Base-by-base conservation (phyloP, 2,797 vertebrate genomes). In the Ctenopoma kingsleyae region DNA sequence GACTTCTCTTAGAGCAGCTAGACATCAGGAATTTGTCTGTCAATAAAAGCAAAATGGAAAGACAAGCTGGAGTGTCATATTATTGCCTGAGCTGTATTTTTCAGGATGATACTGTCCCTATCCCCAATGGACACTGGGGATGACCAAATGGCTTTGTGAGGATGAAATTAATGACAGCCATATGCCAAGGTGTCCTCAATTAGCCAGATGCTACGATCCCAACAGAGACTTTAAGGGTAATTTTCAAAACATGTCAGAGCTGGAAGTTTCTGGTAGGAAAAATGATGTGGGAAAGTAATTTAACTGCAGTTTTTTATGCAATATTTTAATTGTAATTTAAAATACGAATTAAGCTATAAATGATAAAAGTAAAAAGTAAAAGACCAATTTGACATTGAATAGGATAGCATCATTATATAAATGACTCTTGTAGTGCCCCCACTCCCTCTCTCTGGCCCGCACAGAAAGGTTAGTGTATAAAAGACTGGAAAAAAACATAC, bases 201-300 rank as follows among this genome's bases (percentile, higher is more conserved):
- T 74, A 78, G 59, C 66, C 78, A 87, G 82, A 76, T 80, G 53
- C 52, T 70, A 7, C 0, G 32, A 60, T 77, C 58, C 67, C 65
- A 60, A 32, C 15, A 43, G 47, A 69, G 65, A 71, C 12, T 63
- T 78, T 69, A 64, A 57, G 49, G 22, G 46, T 47, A 12, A 70
- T 76, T 81, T 66, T 71, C 20, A 59, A 62, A 68, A 44, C 7
- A 66, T 71, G 61, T 55, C 43, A 51, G 25, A 49, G 48, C 61
- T 58, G 41, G 16, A 32, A 54, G 58, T 80, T 63, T 71, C 30
- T 53, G 25, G 27, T 38, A 19, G 43, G 17, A 2, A 19, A n/a
- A 44, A 44, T 5, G 3, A 43, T 43, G 3, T 44, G 8, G 41
- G 43, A 44, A 44, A 44, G 10, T 43, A 43, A 40, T 43, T 17